phyloP scores from a whole-genome alignment of 2,797 vertebrate genomes.

The Pempheris klunzingeri region DNA sequence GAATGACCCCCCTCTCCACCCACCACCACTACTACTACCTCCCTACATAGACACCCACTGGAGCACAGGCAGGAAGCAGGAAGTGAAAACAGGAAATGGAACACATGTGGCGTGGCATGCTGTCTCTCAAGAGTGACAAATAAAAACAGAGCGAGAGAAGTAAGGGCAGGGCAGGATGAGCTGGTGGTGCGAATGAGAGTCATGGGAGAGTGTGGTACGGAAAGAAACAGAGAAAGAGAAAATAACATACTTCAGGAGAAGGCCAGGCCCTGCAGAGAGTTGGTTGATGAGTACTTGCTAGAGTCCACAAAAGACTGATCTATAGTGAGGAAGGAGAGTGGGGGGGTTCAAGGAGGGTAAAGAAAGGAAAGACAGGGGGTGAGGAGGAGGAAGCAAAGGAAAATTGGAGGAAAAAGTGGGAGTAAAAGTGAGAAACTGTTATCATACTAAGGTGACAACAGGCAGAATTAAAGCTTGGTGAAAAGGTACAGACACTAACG shows the following conservation, averaged over 20 bases:
- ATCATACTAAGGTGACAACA: constrained; percentile 44
- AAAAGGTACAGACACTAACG: neutral
- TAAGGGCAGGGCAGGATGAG: constrained; percentile 78
- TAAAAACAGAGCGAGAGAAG: constrained; percentile 73
- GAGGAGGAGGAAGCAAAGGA: constrained; percentile 55
- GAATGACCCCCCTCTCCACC: constrained; percentile 61
- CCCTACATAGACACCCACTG: constrained; percentile 47
- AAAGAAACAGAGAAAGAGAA: constrained; percentile 48
- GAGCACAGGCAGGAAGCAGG: constrained; percentile 81
- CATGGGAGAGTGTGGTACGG: constrained; percentile 74
- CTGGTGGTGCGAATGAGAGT: constrained; percentile 79
- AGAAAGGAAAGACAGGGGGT: constrained; percentile 51
- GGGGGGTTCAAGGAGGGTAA: constrained; percentile 76
- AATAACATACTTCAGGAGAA: constrained; percentile 97
- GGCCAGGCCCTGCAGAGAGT: constrained; percentile 95
- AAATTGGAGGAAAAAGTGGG: constrained; percentile 48
- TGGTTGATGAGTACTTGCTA: constrained; percentile 97
- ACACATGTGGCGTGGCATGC: constrained; percentile 80
- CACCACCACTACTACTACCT: constrained; percentile 6
- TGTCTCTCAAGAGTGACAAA: constrained; percentile 72
- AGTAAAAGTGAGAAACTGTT: constrained; percentile 67
- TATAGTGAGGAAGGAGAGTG: constrained; percentile 86
- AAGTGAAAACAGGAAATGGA: constrained; percentile 86
- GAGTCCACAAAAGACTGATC: constrained; percentile 98
- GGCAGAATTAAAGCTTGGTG: constrained; percentile 52